These are phyloP conservation scores for Actinia tenebrosa DNA, from an alignment of 64 coral and sea anemone genomes.

Conservation along the genomic window DNA sequence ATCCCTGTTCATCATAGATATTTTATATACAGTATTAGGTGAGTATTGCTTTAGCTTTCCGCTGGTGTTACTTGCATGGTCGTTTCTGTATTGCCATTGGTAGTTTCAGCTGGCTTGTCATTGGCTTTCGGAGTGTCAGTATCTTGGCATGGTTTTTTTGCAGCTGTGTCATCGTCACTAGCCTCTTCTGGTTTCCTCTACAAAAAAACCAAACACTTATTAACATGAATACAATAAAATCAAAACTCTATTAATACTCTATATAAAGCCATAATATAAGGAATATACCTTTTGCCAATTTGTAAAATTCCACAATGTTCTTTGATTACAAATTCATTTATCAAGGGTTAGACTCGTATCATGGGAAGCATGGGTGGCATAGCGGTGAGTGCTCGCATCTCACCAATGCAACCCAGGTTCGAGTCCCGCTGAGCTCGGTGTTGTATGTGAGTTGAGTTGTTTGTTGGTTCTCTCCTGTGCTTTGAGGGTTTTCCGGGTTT, in stretches of 20 bases:
- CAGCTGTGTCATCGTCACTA: conserved; percentile 14
- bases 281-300: too few relatives aligned
- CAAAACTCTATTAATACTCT: background rate
- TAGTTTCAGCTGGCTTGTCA: background rate
- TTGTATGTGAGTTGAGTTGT: too few relatives aligned
- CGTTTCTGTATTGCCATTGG: background rate
- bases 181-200: conserved; percentile 84
- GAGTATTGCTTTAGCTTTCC: background rate
- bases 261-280: too few relatives aligned
- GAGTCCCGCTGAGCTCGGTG: too few relatives aligned
- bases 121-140: conserved; percentile 24
- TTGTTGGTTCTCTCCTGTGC: too few relatives aligned
- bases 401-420: too few relatives aligned
- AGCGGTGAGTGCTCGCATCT: too few relatives aligned
- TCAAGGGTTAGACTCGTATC: too few relatives aligned
- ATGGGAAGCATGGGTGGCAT: too few relatives aligned
- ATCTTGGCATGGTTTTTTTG: conserved; percentile 70
- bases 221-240: background rate
- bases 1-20: background rate
- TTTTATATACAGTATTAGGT: background rate
- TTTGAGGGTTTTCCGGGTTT: too few relatives aligned
- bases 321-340: too few relatives aligned
- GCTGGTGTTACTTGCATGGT: background rate
- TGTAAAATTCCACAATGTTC: too few relatives aligned
- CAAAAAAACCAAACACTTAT: background rate